These are phyloP conservation scores for Pentalonia nigronervosa DNA, from an alignment of 1,140 invertebrate species.

Conservation along the genomic window DNA sequence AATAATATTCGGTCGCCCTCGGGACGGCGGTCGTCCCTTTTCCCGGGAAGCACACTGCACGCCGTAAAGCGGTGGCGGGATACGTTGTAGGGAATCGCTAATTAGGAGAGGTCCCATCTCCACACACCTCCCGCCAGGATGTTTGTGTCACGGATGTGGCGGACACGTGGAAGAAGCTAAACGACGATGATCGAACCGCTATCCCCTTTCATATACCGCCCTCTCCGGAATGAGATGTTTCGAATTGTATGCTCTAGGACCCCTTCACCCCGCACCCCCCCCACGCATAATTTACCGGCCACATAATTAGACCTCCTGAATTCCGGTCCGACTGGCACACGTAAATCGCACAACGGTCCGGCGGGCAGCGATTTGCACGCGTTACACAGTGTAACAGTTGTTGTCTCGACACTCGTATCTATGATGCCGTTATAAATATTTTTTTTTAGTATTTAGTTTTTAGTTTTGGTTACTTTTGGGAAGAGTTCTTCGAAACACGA, in stretches of 20 bases:
- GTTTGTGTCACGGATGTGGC: background rate
- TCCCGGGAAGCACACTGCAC: background rate
- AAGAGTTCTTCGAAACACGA: background rate
- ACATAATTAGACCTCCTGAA: background rate
- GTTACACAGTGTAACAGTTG: background rate
- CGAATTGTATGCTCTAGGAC: background rate
- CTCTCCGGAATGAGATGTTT: background rate
- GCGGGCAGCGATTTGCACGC: background rate
- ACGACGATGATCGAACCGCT: background rate
- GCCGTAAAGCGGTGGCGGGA: background rate
- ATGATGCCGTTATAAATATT: background rate
- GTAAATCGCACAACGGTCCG: background rate
- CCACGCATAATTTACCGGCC: background rate
- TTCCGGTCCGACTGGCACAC: background rate
- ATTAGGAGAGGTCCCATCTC: background rate
- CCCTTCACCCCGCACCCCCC: background rate
- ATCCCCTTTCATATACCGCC: too few relatives aligned
- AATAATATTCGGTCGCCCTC: constrained; percentile 26
- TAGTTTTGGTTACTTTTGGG: background rate
- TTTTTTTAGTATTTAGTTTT: background rate
- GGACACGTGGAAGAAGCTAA: background rate
- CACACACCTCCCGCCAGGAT: too few relatives aligned
- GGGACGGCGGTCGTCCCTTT: background rate
- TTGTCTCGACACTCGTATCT: background rate
- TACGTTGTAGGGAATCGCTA: constrained; percentile 24